Base-by-base conservation (phyloP, 2,888 invertebrate genomes). In the Xestia xanthographa region DNA sequence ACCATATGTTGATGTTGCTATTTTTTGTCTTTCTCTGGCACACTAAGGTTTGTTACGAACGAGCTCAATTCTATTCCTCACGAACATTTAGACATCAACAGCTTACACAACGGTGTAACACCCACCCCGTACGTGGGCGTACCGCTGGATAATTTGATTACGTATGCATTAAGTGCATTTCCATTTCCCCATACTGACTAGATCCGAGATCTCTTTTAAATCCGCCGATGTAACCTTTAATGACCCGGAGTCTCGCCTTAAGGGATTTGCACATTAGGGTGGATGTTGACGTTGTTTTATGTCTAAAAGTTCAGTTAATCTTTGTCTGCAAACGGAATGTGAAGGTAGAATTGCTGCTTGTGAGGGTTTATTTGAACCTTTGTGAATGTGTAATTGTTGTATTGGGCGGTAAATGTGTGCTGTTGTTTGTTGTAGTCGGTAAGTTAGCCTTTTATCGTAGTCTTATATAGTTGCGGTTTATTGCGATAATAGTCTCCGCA, bases 131-230 rank as follows among this genome's bases (percentile, higher is more conserved):
- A 72, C 76, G 82, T 82, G 82, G 82, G 83, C 85, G 83, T 86
- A 77, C 88, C 88, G 87, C 84, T 83, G 90, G 92, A 93, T 95
- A 94, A 95, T 95, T 95, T 94, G 94, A 95, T 95, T 95, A 95
- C 93, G 95, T 95, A 95, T 95, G 95, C 95, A 95, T 95, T 95
- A 95, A 95, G 93, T 95, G 95, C 95, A 95, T 94, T 95, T 93
- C 94, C 95, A 95, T 95, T 95, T 94, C 94, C 94, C 92, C 79
- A 80, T 71, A 86, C 87, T 90, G 92, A 88, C 90, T 87, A 87
- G 89, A 91, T 91, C 92, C 88, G 89, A 90, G 92, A 93, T 93
- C 92, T 93, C 93, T 95, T 95, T 95, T 92, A 93, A 92, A 94
- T 92, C 90, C 89, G 82, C 82, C 91, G 86, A 88, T 90, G 91